phyloP scores from a whole-genome alignment of 2,888 invertebrate genomes.

The Agrochola circellaris region DNA sequence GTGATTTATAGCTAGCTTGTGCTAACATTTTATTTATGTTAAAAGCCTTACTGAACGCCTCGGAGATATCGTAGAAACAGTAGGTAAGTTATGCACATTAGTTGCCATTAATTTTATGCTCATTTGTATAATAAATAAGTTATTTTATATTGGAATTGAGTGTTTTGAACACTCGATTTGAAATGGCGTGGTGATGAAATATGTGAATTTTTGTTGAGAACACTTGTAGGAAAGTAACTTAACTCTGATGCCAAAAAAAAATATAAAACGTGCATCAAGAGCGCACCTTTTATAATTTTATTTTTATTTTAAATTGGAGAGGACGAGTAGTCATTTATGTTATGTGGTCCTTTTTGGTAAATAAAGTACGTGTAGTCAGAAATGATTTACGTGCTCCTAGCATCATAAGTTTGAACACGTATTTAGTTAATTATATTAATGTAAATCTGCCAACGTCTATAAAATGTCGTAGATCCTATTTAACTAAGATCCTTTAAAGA shows the following conservation, averaged over 20 bases:
- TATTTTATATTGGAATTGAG: constrained; percentile 23
- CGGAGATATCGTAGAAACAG: constrained; percentile 54
- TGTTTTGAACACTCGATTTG: constrained; percentile 21
- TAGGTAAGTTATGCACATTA: constrained; percentile 61
- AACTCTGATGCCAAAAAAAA: neutral
- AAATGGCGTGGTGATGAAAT: neutral
- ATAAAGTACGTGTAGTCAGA: constrained; percentile 19
- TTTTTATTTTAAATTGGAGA: constrained; percentile 35
- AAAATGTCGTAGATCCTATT: constrained; percentile 63
- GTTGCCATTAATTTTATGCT: constrained; percentile 51
- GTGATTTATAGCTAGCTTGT: constrained; percentile 68
- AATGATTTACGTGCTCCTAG: constrained; percentile 35
- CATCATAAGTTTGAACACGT: constrained; percentile 61
- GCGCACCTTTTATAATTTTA: neutral
- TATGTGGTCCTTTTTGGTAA: constrained; percentile 1
- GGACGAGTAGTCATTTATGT: neutral
- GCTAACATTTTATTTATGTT: constrained; percentile 68
- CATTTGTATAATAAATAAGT: constrained; percentile 35
- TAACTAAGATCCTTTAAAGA: constrained; percentile 69
- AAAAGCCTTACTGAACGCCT: constrained; percentile 64
- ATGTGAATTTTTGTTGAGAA: neutral
- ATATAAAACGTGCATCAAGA: neutral
- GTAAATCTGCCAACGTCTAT: constrained; percentile 53
- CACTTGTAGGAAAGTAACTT: neutral
- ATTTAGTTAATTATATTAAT: constrained; percentile 60